Percentiles rank a stretch among this genome's conserved stretches.
These are phyloP conservation scores for Rhincodon typus DNA, from an alignment of 2,797 vertebrate genomes.

Conservation along the genomic window DNA sequence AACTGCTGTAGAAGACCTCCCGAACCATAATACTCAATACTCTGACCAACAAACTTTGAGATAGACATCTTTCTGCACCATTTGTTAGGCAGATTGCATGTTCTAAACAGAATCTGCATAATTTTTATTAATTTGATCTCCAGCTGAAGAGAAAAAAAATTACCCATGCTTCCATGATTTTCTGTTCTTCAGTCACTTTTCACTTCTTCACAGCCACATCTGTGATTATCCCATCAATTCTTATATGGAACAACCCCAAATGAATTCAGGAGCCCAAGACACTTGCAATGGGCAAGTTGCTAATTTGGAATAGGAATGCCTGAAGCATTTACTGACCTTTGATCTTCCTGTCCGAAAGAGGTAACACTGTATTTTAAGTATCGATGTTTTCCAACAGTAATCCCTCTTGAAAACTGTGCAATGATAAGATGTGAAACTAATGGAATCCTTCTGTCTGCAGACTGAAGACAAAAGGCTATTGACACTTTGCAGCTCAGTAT, in stretches of 20 bases:
- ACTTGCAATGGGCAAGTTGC: not conserved
- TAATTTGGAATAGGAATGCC: not conserved
- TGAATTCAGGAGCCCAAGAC: not conserved
- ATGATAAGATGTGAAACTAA: conserved; percentile 19
- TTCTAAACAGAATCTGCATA: not conserved
- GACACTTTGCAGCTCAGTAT: not conserved
- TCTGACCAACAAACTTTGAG: not conserved
- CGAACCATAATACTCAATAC: not conserved
- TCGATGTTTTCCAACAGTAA: not conserved
- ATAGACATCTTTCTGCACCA: not conserved
- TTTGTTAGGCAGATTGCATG: not conserved
- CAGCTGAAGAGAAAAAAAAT: not conserved
- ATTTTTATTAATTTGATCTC: not conserved
- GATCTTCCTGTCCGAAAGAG: not conserved
- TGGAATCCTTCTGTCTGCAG: conserved; percentile 22
- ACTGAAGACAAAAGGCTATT: conserved; percentile 4
- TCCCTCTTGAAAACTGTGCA: conserved; percentile 10
- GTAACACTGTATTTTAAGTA: not conserved
- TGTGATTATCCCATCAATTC: not conserved
- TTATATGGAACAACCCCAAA: not conserved
- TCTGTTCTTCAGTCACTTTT: too few species aligned
- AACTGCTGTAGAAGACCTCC: not conserved
- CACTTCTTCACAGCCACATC: not conserved
- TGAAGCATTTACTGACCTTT: conserved; percentile 18
- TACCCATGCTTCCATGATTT: not conserved